Evolutionary conservation across 1,140 invertebrate genomes (phyloP), one percentile per base, ranked within the genome.

Genomic region (Diorhabda elongata): DNA sequence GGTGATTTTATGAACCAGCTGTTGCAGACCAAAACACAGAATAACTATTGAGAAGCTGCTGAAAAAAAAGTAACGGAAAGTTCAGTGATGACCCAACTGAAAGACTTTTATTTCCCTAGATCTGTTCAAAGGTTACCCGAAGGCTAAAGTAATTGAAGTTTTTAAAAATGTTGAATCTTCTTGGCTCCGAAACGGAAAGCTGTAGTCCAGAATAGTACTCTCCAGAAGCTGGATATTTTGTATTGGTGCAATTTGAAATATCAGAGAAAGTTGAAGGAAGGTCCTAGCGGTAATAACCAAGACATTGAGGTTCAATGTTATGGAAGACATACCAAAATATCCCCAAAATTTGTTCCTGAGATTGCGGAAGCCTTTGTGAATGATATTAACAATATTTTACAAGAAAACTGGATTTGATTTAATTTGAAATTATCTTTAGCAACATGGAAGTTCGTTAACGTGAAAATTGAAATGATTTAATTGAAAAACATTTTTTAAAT

Each of bases 191-290:
- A 64, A 56, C 44, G 44, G 4, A 64, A 41, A 43, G 43, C 62
- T 64, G 62, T 26, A 45, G 2, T 0, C 62, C 62, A n/a, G 62
- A 64, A 64, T 26, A 44, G 47, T 3, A 43, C 47, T 64, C 42
- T n/a, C 44, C 62, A 47, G 47, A 47, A 26, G 62, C 43, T 47
- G 4, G 62, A 64, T 4, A 64, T 44, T 64, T 47, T 64, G 62
- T 64, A 45, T 43, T 64, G 47, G 62, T 64, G 43, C 11, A 64
- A 44, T 64, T 64, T 44, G 11, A 47, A 56, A 56, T 47, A 41
- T 6, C 8, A 64, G 62, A 52, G 2, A 52, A 52, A 2, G 9
- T 52, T 6, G 45, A 64, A 64, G 47, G 47, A 52, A 61, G 59
- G 59, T 3, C n/a, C 11, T 42, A 26, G 42, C 11, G 59, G 5